A percentile compares a stretch with the other conserved stretches of the same genome.
These are phyloP conservation scores for Tachina lurida DNA, from an alignment of 2,888 invertebrate genomes.

Conservation along the genomic window DNA sequence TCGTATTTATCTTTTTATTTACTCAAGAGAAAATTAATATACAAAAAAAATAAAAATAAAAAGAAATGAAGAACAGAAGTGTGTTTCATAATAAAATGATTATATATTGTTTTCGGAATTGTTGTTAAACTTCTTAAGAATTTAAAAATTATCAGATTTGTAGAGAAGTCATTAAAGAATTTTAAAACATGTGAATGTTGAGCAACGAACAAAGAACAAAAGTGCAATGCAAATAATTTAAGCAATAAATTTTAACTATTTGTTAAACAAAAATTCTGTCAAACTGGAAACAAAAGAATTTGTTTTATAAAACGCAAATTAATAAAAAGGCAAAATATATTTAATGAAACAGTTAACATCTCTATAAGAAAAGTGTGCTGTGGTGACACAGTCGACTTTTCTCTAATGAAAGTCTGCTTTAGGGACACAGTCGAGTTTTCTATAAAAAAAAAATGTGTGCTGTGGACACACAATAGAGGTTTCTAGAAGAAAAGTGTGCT, in stretches of 20 bases:
- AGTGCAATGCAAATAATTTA: conserved; percentile 7
- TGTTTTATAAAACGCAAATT: not conserved
- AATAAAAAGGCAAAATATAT: too few species aligned
- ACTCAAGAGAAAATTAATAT: conserved; percentile 22
- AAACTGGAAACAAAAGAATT: not conserved
- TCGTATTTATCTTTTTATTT: conserved; percentile 5
- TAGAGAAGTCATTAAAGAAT: conserved; percentile 7
- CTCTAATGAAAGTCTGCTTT: too few species aligned
- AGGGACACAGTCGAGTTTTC: too few species aligned
- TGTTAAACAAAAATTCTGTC: conserved; percentile 7
- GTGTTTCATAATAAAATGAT: not conserved
- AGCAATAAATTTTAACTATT: conserved; percentile 32
- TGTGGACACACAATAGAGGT: too few species aligned
- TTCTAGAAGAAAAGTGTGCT: too few species aligned
- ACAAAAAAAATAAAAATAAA: not conserved
- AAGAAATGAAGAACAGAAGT: conserved; percentile 30
- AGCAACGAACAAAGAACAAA: not conserved
- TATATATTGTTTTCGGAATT: not conserved
- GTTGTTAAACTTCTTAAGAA: conserved; percentile 55
- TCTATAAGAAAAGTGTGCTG: too few species aligned
- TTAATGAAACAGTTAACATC: too few species aligned
- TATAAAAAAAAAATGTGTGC: too few species aligned
- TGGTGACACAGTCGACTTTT: too few species aligned
- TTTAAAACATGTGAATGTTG: not conserved
- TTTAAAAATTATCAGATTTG: conserved; percentile 54